These are phyloP conservation scores for Fregetta grallaria DNA, from an alignment of 2,113 vertebrate genomes.

Conservation along the genomic window DNA sequence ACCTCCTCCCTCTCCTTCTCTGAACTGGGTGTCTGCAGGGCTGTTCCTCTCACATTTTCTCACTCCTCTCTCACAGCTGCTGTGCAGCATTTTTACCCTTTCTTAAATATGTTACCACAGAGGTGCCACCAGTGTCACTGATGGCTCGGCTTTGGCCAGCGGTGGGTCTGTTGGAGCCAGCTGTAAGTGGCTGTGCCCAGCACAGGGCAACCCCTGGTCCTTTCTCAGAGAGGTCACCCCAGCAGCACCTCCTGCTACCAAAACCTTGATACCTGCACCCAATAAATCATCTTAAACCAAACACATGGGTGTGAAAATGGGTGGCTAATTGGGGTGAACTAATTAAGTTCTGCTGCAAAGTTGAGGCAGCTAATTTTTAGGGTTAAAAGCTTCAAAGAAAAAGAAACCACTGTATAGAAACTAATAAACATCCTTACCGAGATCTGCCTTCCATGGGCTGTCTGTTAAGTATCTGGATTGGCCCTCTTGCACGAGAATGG, in stretches of 20 bases:
- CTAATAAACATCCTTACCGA: conserved; percentile 77
- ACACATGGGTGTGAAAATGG: not conserved
- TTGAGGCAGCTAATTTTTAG: not conserved
- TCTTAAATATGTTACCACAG: not conserved
- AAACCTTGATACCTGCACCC: not conserved
- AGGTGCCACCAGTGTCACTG: not conserved
- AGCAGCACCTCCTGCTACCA: not conserved
- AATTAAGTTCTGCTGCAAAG: not conserved
- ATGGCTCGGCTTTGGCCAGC: not conserved
- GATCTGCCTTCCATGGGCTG: conserved; percentile 98
- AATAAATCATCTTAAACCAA: not conserved
- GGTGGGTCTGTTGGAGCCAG: not conserved
- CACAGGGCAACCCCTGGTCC: not conserved
- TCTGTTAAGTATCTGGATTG: conserved; percentile 96
- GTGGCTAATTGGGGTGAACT: not conserved
- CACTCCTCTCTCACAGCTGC: not conserved
- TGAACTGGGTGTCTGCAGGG: not conserved
- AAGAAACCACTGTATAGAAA: not conserved
- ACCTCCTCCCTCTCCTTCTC: not conserved
- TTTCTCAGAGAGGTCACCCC: not conserved
- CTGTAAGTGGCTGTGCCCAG: not conserved
- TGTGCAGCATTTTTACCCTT: not conserved
- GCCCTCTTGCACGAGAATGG: conserved; percentile 95
- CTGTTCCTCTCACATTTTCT: not conserved
- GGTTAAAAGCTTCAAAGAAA: not conserved